Conservation (phyloP, 2,113 vertebrate species). For the Calonectris borealis region DNA sequence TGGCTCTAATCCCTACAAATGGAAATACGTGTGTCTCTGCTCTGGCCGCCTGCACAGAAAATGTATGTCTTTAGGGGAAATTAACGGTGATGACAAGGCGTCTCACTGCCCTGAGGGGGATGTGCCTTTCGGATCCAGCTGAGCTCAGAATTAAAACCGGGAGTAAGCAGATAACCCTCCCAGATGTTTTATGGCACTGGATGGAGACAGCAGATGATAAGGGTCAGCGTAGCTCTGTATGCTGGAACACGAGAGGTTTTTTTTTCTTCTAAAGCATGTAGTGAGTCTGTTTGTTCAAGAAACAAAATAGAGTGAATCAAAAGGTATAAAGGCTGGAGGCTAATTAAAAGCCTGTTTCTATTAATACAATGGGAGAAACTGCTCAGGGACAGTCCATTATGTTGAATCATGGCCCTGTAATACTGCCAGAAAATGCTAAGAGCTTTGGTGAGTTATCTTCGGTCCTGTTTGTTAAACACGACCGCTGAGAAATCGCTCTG, state of each 20-base stretch:
- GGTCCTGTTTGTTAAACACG: background rate
- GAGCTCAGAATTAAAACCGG: background rate
- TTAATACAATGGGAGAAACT: background rate
- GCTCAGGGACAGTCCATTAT: background rate
- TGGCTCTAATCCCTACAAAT: constrained; percentile 3
- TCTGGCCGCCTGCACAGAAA: background rate
- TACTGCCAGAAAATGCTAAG: background rate
- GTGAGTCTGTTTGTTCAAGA: background rate
- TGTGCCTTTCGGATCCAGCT: background rate
- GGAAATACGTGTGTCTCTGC: background rate
- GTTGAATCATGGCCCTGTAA: background rate
- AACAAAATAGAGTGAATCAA: background rate
- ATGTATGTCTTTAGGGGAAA: background rate
- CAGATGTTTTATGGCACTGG: background rate
- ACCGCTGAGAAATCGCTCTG: background rate
- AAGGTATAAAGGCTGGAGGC: background rate
- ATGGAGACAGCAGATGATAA: background rate
- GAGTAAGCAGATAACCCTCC: background rate
- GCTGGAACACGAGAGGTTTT: background rate
- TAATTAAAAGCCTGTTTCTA: constrained; percentile 28
- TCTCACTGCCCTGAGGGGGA: background rate
- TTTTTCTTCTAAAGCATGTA: background rate
- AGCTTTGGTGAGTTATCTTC: background rate
- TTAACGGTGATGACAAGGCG: background rate
- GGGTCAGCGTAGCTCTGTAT: background rate